Evolutionary conservation across 2,113 vertebrate genomes (phyloP), one percentile per base, ranked within the genome.

Genomic region (Solea senegalensis): DNA sequence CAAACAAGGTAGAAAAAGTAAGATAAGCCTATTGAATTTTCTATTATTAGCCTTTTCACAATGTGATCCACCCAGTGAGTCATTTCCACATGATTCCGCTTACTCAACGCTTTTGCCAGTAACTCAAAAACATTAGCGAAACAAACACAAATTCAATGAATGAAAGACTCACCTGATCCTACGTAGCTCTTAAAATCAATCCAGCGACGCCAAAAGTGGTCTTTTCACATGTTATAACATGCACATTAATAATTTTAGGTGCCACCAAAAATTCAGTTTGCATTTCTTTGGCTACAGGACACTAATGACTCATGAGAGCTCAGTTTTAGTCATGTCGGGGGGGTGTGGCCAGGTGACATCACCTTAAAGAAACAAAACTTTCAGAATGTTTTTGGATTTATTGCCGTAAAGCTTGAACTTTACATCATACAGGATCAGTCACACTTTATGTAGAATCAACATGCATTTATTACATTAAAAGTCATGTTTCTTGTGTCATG

Each of bases 361-460:
- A 62, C 46, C 74, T 65, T 4, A 0, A 66, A 64, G 65, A 90
- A 86, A 80, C 1, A 68, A 88, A 88, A 88, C 86, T 74, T 44
- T 82, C 21, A 21, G 44, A 21, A 3, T 26, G 1, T 7, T 60
- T 57, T 0, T 49, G 54, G 7, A 40, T 84, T 78, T 78, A 76
- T 69, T 83, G n/a, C 14, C 21, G 9, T 11, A 51, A 46, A 49
- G 28, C 55, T 34, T 9, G 13, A 64, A 46, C 44, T 2, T 2
- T 10, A 56, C 11, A 54, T 2, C 28, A 52, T 5, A 34, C 2
- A 49, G 15, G 40, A 68, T 61, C 39, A 43, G 10, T 60, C 61
- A 53, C 13, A 41, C 57, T 3, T 9, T 0, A 34, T 40, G 27
- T 28, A 61, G 61, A 13, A 54, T 28, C 13, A 55, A 59, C 72